Percentiles rank a stretch among this genome's conserved stretches.
Evolutionary conservation across 1,140 invertebrate species (phyloP).

Genomic region (Drosophila miranda): DNA sequence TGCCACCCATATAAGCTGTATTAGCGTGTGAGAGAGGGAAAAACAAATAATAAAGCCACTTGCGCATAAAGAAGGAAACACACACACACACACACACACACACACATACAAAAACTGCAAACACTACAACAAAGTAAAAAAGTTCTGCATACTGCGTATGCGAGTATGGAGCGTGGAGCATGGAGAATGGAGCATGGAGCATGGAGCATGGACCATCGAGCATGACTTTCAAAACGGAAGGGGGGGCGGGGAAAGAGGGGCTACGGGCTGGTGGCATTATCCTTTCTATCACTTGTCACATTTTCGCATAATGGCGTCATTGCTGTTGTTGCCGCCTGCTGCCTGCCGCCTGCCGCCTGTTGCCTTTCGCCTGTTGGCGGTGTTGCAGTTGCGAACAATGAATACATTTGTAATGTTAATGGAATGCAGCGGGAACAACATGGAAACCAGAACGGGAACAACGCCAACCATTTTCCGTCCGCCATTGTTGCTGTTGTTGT

Average conservation of each 20-base stretch:
- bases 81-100: not conserved
- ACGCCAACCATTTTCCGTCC: conserved; percentile 53
- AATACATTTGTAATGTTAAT: conserved; percentile 80
- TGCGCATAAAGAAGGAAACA: conserved; percentile 53
- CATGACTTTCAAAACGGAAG: conserved; percentile 1
- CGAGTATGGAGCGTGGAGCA: conserved; percentile 1
- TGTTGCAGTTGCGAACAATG: conserved; percentile 62
- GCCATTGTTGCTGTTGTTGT: conserved; percentile 51
- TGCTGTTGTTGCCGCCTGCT: conserved; percentile 25
- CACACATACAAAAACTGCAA: not conserved
- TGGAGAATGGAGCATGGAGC: not conserved
- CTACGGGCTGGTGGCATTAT: conserved; percentile 49
- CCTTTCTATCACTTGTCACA: conserved; percentile 76
- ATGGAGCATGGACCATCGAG: conserved; percentile 4
- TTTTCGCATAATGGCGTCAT: conserved; percentile 71
- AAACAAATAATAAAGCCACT: conserved; percentile 78
- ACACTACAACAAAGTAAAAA: conserved; percentile 22
- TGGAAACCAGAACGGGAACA: conserved; percentile 40
- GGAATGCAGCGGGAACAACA: conserved; percentile 63
- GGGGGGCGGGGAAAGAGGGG: not conserved
- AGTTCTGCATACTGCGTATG: conserved; percentile 38
- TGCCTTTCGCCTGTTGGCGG: conserved; percentile 19
- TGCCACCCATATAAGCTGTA: conserved; percentile 22
- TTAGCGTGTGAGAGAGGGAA: conserved; percentile 51
- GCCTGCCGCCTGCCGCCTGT: conserved; percentile 25